Base-by-base conservation (phyloP, 1,140 invertebrate genomes). In the Monochamus saltuarius region DNA sequence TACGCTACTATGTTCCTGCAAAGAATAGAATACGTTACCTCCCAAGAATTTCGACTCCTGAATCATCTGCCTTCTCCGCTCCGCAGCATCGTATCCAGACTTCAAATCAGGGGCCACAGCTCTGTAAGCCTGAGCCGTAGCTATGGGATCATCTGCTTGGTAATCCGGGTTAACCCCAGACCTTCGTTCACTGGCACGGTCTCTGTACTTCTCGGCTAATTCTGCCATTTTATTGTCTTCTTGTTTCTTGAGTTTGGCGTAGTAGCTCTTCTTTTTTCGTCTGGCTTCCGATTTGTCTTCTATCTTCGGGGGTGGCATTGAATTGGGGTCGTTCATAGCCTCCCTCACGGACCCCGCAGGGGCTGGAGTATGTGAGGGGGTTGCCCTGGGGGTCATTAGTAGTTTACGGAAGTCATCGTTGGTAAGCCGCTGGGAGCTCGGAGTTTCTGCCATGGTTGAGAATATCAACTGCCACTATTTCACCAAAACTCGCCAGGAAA, bases 11-110 rank as follows among this genome's bases (percentile, higher is more conserved):
- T 6, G 22, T 29, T 29, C 6, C 6, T 3, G 22, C 22, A 29
- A 29, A 29, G 2, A 29, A 29, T 29, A 29, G 6, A 29, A 2
- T 29, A 29, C 22, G 22, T 29, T 29, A 29, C 22, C 98, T 75
- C 98, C 98, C 80, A 99, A 91, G 80, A 96, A 99, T 81, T 99
- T 99, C 0, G 97, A 99, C 78, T 99, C 96, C 78, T 99, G 94
- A 75, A 99, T 99, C 81, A 97, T 88, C 74, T 98, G 93, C 36
- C 94, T 85, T 39, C 97, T 82, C 43, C 95, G 83, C 79, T 98
- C 95, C n/a, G 96, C 96, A 34, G 94, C 94, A 82, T 98, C 95
- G 73, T 95, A 84, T 47, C 91, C 90, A 38, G 92, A 93, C 75
- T 97, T 97, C 7, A 94, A 75, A 80, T 98, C 95, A 1, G 95